Evolutionary conservation across 2,113 vertebrate genomes (phyloP), one percentile per base, ranked within the genome.

Genomic region (Silurus meridionalis): DNA sequence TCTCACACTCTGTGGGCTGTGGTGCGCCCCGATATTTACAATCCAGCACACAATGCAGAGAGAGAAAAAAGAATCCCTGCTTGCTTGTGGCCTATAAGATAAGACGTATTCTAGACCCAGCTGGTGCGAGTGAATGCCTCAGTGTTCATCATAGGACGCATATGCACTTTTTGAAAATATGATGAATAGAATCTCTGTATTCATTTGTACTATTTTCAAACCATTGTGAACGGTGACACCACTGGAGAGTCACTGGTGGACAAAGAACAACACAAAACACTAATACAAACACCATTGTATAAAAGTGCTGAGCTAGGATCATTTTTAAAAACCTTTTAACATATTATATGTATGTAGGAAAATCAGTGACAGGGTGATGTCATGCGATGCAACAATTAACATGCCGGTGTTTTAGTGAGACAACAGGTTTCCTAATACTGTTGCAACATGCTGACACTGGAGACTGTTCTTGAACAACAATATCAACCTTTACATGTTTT

Each of bases 1-100:
- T 95, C 94, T 95, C 95, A 94, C 94, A 94, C 93, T 88, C 91
- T 87, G 83, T 83, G 87, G 85, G 90, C 84, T 86, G 91, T 91
- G 89, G 91, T 80, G 88, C 89, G 88, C 87, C 83, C 89, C 64
- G 78, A 85, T 88, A 87, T 61, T 69, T 52, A 69, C 23, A 37
- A 15, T 69, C 64, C 53, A 66, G 78, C 69, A 72, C 23, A n/a
- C 72, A 52, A 17, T n/a, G 81, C 82, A 75, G 55, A 48, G 53
- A 50, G 50, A 72, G 66, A 78, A 74, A 80, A 37, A 37, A 37
- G 37, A 37, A 37, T 58, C n/a, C 28, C 69, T 74, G 52, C 64
- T 72, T 50, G 21, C 50, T 57, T 60, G 53, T n/a, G 8, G 77
- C 53, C 53, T 15, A 15, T 67, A 75, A 60, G 75, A 69, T 77